Evolutionary conservation across 2,113 vertebrate species (phyloP).

Genomic region (Clupea harengus): DNA sequence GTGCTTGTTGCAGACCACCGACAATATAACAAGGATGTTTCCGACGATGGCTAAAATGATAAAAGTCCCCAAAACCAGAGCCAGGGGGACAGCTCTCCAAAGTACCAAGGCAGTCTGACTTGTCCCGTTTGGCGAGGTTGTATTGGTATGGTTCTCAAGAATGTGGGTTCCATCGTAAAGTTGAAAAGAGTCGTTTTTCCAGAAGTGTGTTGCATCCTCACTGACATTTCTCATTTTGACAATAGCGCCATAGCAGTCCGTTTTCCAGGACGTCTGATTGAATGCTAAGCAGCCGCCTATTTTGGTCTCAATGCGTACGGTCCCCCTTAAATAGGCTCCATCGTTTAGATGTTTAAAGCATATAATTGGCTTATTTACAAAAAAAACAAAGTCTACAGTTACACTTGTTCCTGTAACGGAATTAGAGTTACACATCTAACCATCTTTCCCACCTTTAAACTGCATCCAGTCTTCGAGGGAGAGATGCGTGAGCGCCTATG

Average conservation of each 20-base stretch:
- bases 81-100: constrained; percentile 26
- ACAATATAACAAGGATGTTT: constrained; percentile 39
- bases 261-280: neutral
- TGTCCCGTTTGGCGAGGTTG: constrained; percentile 5
- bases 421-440: neutral
- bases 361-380: neutral
- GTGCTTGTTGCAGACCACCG: constrained; percentile 38
- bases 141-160: neutral
- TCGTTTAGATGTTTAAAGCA: neutral
- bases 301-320: neutral
- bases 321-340: neutral
- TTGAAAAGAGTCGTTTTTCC: constrained; percentile 19
- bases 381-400: neutral
- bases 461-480: neutral
- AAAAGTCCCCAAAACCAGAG: constrained; percentile 29
- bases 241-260: neutral
- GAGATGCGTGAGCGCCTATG: neutral
- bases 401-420: neutral
- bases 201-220: neutral
- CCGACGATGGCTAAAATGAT: constrained; percentile 41
- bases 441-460: neutral
- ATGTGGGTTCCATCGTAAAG: constrained; percentile 6
- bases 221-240: constrained; percentile 30
- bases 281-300: neutral
- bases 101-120: constrained; percentile 16